Base-by-base conservation (phyloP, 37 sponge, comb jelly and placozoan species). In the Haliclona indistincta region DNA sequence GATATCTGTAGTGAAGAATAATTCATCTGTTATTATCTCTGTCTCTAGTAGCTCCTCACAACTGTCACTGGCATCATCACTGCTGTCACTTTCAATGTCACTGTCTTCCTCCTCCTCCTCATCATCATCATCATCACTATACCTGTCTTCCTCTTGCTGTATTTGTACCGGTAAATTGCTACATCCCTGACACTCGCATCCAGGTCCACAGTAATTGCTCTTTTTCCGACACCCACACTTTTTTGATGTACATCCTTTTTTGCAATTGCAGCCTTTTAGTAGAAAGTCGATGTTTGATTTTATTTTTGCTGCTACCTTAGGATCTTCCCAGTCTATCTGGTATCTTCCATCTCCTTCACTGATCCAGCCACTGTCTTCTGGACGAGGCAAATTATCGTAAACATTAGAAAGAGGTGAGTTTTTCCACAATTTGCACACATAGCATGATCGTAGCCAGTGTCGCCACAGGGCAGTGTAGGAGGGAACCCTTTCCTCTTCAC, bases 111-210 rank as follows among this genome's bases (percentile, higher is more conserved):
- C n/a, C n/a, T n/a, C n/a, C n/a, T n/a, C n/a, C n/a, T n/a, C n/a
- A n/a, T n/a, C n/a, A n/a, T n/a, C n/a, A n/a, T n/a, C n/a, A n/a
- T n/a, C n/a, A n/a, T n/a, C n/a, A n/a, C n/a, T n/a, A n/a, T n/a
- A n/a, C n/a, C n/a, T n/a, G n/a, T n/a, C n/a, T n/a, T n/a, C n/a
- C n/a, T n/a, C n/a, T n/a, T n/a, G n/a, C n/a, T n/a, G n/a, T n/a
- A n/a, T n/a, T n/a, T n/a, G n/a, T n/a, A n/a, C n/a, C n/a, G n/a
- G n/a, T n/a, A n/a, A n/a, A n/a, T n/a, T n/a, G n/a, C n/a, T n/a
- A n/a, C n/a, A n/a, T n/a, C n/a, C n/a, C 4, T 76, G 77, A 42
- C 77, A 76, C 30, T 63, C 65, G 40, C 65, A 76, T 4, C 77
- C 77, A 25, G 77, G 77, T 0, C 77, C 77, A 76, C 77, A 76